These are phyloP conservation scores for Pyrrhosoma nymphula DNA, from an alignment of 2,888 invertebrate species.

Conservation along the genomic window DNA sequence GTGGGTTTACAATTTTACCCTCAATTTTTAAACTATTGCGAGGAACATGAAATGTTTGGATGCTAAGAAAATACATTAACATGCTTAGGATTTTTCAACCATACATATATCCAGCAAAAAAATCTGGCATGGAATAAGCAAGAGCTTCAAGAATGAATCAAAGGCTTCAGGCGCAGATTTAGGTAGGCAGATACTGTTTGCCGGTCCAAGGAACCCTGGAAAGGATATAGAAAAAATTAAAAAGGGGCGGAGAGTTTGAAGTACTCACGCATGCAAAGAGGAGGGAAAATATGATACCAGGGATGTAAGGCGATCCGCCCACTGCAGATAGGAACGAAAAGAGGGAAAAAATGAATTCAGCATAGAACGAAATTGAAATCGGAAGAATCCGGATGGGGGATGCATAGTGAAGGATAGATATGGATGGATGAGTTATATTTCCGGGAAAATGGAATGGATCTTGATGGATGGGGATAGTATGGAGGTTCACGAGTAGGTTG, in stretches of 20 bases:
- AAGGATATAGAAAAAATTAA: neutral
- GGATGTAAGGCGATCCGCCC: neutral
- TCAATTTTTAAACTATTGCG: too few relatives aligned
- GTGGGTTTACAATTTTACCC: too few relatives aligned
- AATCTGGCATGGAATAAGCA: neutral
- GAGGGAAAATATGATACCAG: neutral
- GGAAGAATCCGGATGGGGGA: neutral
- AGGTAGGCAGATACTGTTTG: neutral
- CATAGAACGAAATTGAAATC: constrained; percentile 8
- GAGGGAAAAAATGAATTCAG: neutral
- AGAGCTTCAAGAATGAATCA: neutral
- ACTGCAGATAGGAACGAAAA: neutral
- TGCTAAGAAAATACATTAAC: too few relatives aligned
- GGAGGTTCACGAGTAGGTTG: neutral
- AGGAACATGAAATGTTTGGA: too few relatives aligned
- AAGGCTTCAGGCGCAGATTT: neutral
- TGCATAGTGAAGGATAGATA: neutral
- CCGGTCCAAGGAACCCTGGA: neutral
- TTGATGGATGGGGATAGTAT: neutral
- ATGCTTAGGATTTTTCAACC: neutral
- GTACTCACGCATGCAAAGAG: neutral
- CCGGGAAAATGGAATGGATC: neutral
- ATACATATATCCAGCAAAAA: neutral
- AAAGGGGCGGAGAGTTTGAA: neutral
- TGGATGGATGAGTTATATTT: neutral